Base-by-base conservation (phyloP, 2,797 vertebrate genomes). In the Esox lucius region DNA sequence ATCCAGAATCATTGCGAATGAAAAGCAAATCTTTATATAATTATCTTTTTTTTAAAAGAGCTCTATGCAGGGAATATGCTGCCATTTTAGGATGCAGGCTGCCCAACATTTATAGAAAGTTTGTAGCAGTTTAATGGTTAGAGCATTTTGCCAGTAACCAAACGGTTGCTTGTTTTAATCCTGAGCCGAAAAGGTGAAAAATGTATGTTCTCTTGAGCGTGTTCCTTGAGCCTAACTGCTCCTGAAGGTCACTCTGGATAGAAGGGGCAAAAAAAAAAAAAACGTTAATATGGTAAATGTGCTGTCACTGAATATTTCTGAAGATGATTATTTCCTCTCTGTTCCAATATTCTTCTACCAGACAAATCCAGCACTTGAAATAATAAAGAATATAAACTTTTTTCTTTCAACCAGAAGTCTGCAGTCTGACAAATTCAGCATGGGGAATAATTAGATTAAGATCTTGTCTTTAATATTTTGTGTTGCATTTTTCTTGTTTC, bases 391-490 rank as follows among this genome's bases (percentile, higher is more conserved):
- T 92, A 92, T 94, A 94, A 94, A 92, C 95, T 66, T 19, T 56
- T 19, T 28, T 31, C 83, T 84, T 68, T 84, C 78, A 94, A 87
- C 93, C 85, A 94, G 94, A 53, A 19, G 49, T 19, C 49, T 93
- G 95, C 92, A 93, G 95, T 94, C 95, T 97, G 95, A 98, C 95
- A 96, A 97, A 98, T 97, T 95, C 97, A 96, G 93, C 94, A 95
- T 93, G 93, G 91, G 92, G 93, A 97, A 95, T 97, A 95, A 95
- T 97, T 97, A 97, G 95, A 98, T 98, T 96, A 96, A 97, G 96
- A 95, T 96, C 93, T 96, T 97, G 97, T 98, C 96, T 98, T 93
- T 95, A 97, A 95, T 96, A 96, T 97, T 97, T 96, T 96, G 95
- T 95, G 88, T 94, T 93, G 92, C 90, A 93, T 95, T 96, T 96